Base-by-base conservation (phyloP, 2,113 vertebrate species). In the Perca fluviatilis region DNA sequence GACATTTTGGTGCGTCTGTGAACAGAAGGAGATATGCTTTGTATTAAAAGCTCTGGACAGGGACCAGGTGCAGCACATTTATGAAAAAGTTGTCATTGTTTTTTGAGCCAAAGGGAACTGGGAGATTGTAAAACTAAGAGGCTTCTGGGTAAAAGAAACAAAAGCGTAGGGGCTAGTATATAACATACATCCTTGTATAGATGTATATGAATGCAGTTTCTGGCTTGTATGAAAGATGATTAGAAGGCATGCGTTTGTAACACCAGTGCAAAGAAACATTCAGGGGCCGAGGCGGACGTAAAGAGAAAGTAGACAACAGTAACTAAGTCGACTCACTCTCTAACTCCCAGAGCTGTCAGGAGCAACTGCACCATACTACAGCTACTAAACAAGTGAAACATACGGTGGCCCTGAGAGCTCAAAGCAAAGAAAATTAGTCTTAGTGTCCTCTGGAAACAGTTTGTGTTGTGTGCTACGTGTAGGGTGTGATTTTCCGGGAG, bases 11-110 rank as follows among this genome's bases (percentile, higher is more conserved):
- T 19, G 58, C 4, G 3, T 53, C 40, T 74, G 61, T 36, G 36
- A 88, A 73, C 47, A 80, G 67, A 76, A 16, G 75, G 72, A 72
- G 23, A 50, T 49, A 25, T 79, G 68, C 60, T 82, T 67, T 62
- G 81, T 68, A 36, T 43, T 61, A 43, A 79, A 89, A 72, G 64
- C 75, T 74, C 33, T 60, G 71, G 66, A 73, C 65, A 71, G 47
- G 63, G 61, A 82, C 70, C 86, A 66, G 64, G 68, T 76, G 83
- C 46, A 12, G 19, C 11, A 43, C 61, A 66, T 73, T 73, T 73
- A 73, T 60, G 10, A 21, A 68, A 70, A 74, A 66, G 36, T 14
- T 56, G 64, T 67, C 58, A 68, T 23, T 62, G 43, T 71, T 70
- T 70, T 46, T 23, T 14, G 1, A 61, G 46, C 10, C 36, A 7